phyloP scores from a whole-genome alignment of 1,140 invertebrate genomes.

The Stegodyphus mimosarum region DNA sequence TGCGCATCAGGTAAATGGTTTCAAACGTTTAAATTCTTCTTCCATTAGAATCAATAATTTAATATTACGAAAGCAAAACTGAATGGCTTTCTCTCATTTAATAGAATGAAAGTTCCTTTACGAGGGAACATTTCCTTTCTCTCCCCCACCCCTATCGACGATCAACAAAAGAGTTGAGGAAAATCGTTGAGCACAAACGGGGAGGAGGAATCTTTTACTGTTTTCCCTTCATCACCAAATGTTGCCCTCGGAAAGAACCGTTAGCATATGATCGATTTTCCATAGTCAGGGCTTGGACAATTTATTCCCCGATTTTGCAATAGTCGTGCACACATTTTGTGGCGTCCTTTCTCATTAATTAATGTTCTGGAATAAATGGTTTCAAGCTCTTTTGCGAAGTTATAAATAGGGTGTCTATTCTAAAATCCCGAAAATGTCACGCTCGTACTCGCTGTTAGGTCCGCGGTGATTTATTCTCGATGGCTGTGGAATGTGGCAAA shows the following conservation, averaged over 20 bases:
- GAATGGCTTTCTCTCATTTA: too few species aligned
- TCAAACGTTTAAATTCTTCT: too few species aligned
- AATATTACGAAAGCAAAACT: too few species aligned
- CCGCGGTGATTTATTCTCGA: too few species aligned
- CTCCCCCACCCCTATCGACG: background rate
- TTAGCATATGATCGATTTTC: slow-evolving; percentile 6
- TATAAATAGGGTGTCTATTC: slow-evolving; percentile 5
- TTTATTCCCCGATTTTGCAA: slow-evolving; percentile 19
- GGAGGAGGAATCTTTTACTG: background rate
- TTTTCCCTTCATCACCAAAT: slow-evolving; percentile 2
- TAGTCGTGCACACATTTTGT: background rate
- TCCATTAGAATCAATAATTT: too few species aligned
- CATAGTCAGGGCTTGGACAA: background rate
- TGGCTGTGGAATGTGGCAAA: background rate
- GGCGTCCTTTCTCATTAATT: slow-evolving; percentile 15
- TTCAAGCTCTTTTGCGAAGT: background rate
- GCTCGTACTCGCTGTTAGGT: too few species aligned
- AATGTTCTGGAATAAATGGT: slow-evolving; percentile 25
- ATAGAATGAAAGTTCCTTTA: too few species aligned
- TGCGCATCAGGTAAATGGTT: too few species aligned
- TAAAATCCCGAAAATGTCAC: background rate
- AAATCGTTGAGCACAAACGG: background rate
- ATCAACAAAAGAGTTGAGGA: background rate
- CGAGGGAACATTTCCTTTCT: too few species aligned
- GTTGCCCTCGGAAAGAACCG: slow-evolving; percentile 8